Base-by-base conservation (phyloP, 1,140 invertebrate species). In the Drosophila sturtevanti region DNA sequence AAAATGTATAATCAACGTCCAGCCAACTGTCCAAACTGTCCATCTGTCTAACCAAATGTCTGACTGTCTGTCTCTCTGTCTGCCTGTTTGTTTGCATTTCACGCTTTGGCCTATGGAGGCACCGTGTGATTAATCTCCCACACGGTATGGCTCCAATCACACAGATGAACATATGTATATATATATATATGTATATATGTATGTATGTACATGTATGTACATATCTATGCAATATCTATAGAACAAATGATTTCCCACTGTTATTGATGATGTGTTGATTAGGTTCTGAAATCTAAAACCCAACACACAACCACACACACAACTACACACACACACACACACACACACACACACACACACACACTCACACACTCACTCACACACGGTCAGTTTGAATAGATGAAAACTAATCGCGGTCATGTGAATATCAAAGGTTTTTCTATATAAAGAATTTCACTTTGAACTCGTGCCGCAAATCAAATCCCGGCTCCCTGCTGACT, bases 201-300 rank as follows among this genome's bases (percentile, higher is more conserved):
- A 37, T 11, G 16, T 44, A 44, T 7, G 2, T 44, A 41, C 14
- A 16, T 41, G 14, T 41, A n/a, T 41, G 16, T 44, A 14, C 12
- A 48, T 44, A 48, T 48, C 41, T 18, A 48, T 48, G 41, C 18
- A 21, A 48, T 48, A 48, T 48, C 41, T 21, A 16, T 68, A 80
- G 81, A 75, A 73, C 77, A 81, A 85, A 89, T 79, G 76, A 82
- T 80, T 72, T 89, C 79, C 81, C 79, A 82, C 86, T 90, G 86
- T 90, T 90, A 90, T 90, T 90, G 86, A 90, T 90, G 86, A 90
- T 90, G 86, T 90, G 86, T 90, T 90, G 86, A 90, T 90, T 90
- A 90, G 81, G 86, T 90, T 90, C 87, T 90, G 86, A 79, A 78
- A 65, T 41, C 61, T 41, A 65, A 58, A 37, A 44, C 21, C 24